Conservation (phyloP, 2,888 invertebrate genomes). For the Thyatira batis region DNA sequence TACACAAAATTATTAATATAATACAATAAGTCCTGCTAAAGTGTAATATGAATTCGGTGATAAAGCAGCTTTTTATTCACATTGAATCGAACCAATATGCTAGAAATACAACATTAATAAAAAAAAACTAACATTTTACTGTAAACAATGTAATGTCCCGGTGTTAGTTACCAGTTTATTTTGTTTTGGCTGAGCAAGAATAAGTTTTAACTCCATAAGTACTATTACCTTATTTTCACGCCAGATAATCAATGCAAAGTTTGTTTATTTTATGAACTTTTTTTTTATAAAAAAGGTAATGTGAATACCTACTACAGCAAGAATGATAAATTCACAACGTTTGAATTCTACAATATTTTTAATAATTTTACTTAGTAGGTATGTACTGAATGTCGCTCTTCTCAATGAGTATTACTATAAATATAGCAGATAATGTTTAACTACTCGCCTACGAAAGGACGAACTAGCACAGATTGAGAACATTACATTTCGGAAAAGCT, state of each 20-base stretch:
- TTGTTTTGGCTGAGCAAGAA: conserved; percentile 13
- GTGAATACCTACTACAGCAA: conserved; percentile 21
- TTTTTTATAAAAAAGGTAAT: no score
- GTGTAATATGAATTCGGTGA: conserved; percentile 5
- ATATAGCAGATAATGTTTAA: conserved; percentile 28
- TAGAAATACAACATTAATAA: not conserved
- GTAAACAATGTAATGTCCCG: conserved; percentile 7
- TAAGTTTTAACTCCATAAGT: no score
- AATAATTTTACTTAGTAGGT: not conserved
- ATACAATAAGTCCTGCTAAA: not conserved
- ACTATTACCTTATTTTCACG: not conserved
- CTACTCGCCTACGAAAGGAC: conserved; percentile 38
- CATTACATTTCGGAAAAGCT: conserved; percentile 17
- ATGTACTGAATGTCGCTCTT: conserved; percentile 5
- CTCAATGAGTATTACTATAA: conserved; percentile 34
- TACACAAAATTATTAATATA: conserved; percentile 38
- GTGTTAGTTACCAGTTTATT: not conserved
- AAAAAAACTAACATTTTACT: conserved; percentile 1
- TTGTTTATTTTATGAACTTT: no score
- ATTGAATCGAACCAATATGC: conserved; percentile 25
- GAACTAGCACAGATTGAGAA: not conserved
- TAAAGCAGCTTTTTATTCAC: conserved; percentile 34
- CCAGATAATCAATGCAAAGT: conserved; percentile 2
- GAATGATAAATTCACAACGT: not conserved
- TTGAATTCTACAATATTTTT: conserved; percentile 3